Base-by-base conservation (phyloP, 2,113 vertebrate species). In the Hippocampus zosterae region DNA sequence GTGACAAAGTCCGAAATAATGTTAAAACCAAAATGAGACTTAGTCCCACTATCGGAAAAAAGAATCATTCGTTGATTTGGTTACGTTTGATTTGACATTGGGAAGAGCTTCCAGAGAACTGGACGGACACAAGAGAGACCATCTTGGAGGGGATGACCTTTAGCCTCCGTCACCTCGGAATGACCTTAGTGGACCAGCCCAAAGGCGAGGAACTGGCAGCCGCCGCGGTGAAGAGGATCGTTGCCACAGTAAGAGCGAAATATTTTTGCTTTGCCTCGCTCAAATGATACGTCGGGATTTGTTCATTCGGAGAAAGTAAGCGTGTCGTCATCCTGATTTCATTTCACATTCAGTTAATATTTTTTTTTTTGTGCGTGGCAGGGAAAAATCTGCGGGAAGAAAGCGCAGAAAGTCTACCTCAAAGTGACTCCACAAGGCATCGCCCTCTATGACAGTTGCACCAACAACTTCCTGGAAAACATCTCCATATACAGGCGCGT, bases 161-260 rank as follows among this genome's bases (percentile, higher is more conserved):
- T 91, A 94, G 89, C 86, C 92, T 98, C n/a, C 95, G 95, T 69
- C 95, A 96, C 88, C 85, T 98, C 75, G 96, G 97, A 73, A 94
- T 97, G 95, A 98, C 97, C 0, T 87, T 97, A 55, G 95, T 98
- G 74, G 97, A 98, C 81, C 93, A 95, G 88, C 96, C 96, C 73
- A 98, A 98, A 80, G 97, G 96, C 0, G 96, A 96, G 82, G 95
- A 96, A 23, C 87, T 95, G 67, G 95, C 96, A 0, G 94, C 95
- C 0, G 92, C 95, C 0, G 97, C 96, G 0, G 94, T 98, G 53
- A 97, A 96, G 70, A 94, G 97, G 85, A 98, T 98, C 0, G 92
- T 96, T 0, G 93, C 94, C 65, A 98, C 92, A 1, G 97, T 98
- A 89, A 94, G 86, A 55, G 69, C 4, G 19, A 53, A 29, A n/a